phyloP scores from a whole-genome alignment of 2,113 vertebrate species.

The Oryzias woworae region DNA sequence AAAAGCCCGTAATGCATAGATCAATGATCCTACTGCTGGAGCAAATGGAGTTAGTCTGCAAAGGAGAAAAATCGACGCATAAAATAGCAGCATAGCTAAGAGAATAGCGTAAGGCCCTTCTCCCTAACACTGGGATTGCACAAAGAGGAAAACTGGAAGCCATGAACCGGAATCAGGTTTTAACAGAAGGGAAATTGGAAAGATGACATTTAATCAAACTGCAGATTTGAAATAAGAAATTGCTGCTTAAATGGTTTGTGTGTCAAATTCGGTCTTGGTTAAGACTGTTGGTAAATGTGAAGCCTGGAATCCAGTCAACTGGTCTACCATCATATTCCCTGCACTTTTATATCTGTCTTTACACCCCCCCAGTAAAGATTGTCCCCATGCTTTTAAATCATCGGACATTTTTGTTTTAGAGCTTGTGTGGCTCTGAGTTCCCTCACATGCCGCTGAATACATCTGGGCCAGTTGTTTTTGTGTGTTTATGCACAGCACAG shows the following conservation, averaged over 20 bases:
- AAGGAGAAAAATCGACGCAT: conserved; percentile 10
- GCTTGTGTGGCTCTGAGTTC: conserved; percentile 58
- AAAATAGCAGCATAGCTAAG: background rate
- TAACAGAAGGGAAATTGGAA: background rate
- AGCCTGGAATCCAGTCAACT: too few relatives aligned
- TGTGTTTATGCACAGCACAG: conserved; percentile 53
- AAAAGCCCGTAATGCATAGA: conserved; percentile 47
- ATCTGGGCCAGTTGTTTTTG: conserved; percentile 58
- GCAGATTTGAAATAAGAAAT: background rate
- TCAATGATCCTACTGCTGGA: conserved; percentile 28
- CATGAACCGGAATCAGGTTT: background rate
- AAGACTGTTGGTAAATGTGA: too few relatives aligned
- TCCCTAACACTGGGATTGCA: too few relatives aligned
- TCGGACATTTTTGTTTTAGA: conserved; percentile 55
- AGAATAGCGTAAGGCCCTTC: too few relatives aligned
- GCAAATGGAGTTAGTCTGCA: conserved; percentile 11
- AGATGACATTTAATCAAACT: background rate
- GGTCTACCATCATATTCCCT: too few relatives aligned
- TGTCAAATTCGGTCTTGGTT: too few relatives aligned
- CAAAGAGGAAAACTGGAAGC: background rate
- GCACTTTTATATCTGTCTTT: too few relatives aligned
- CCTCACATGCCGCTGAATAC: conserved; percentile 43
- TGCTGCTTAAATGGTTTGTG: too few relatives aligned
- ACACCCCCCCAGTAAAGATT: conserved; percentile 48
- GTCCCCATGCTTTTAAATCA: conserved; percentile 55